Base-by-base conservation (phyloP, 2,113 vertebrate species). In the Megaceryle maxima region DNA sequence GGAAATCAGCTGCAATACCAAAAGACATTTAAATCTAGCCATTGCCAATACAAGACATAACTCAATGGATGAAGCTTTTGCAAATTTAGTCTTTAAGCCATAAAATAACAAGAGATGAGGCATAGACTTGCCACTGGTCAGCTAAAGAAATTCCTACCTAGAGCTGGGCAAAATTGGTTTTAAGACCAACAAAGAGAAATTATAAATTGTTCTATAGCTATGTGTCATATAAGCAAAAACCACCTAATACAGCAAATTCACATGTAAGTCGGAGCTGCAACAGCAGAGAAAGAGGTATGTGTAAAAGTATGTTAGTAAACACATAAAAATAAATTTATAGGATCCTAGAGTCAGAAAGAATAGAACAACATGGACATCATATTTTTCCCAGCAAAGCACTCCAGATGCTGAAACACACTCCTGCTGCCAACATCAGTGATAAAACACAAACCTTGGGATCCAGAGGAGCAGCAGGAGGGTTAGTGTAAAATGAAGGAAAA, bases 381-480 rank as follows among this genome's bases (percentile, higher is more conserved):
- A 55, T 37, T 48, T 7, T 48, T 79, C 11, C 17, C 17, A 67
- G 22, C 5, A 43, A 83, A 73, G 6, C 25, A 67, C 16, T 48
- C 11, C 16, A 73, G 5, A n/a, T 67, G 14, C 10, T 68, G 60
- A 53, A 53, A 60, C 5, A 8, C 19, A 31, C 7, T 64, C 25
- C 8, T 9, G 43, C 10, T 2, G 1, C 4, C 41, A 66, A 4
- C 8, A 33, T 21, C 8, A 55, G 10, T 1, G 0, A 28, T 18
- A 67, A 83, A 53, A 3, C 9, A 39, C 10, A 13, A 46, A 5
- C 19, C 11, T 41, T 41, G 72, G 28, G 44, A 66, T 10, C 5
- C 24, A 46, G 16, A 59, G 20, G 9, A 77, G 10, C 11, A 70
- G 28, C 22, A n/a, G 16, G 14, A 59, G 3, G 6, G 4, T 35